These are phyloP conservation scores for Caenorhabditis drosophilae DNA, from an alignment of 2,888 invertebrate genomes.

Conservation along the genomic window DNA sequence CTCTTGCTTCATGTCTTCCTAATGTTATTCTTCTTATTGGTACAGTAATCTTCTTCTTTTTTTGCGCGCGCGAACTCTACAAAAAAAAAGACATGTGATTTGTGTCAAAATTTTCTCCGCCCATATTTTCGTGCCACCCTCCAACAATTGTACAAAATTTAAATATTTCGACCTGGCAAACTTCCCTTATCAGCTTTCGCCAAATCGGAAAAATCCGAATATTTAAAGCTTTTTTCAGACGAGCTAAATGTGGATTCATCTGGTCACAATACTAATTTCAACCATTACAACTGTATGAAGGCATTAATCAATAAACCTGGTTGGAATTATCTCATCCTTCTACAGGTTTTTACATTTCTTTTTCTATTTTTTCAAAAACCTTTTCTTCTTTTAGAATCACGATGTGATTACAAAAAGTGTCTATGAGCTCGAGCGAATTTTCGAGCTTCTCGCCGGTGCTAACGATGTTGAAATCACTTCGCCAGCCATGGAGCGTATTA, in stretches of 20 bases:
- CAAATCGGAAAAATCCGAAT: too few relatives aligned
- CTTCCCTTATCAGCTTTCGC: too few relatives aligned
- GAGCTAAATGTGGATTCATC: conserved; percentile 31
- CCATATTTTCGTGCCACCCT: too few relatives aligned
- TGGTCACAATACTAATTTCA: conserved; percentile 43
- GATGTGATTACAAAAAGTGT: conserved; percentile 37
- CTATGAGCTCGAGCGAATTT: conserved; percentile 38
- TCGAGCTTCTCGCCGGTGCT: conserved; percentile 36
- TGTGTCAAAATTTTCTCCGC: too few relatives aligned
- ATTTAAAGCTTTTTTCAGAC: conserved; percentile 37
- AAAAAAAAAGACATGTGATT: too few relatives aligned
- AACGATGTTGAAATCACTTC: conserved; percentile 46
- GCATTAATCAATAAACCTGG: conserved; percentile 37
- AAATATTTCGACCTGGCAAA: too few relatives aligned
- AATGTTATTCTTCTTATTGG: conserved; percentile 3
- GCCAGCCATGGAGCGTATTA: conserved; percentile 22
- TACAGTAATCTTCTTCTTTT: too few relatives aligned
- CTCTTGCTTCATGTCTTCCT: conserved; percentile 37
- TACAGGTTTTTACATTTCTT: too few relatives aligned
- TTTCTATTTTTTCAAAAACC: too few relatives aligned
- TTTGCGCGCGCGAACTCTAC: too few relatives aligned
- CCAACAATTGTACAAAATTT: too few relatives aligned
- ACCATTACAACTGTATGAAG: conserved; percentile 44
- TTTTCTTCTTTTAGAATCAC: too few relatives aligned
- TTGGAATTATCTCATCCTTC: conserved; percentile 43